These are phyloP conservation scores for Cinclus cinclus DNA, from an alignment of 2,113 vertebrate genomes.

Conservation along the genomic window DNA sequence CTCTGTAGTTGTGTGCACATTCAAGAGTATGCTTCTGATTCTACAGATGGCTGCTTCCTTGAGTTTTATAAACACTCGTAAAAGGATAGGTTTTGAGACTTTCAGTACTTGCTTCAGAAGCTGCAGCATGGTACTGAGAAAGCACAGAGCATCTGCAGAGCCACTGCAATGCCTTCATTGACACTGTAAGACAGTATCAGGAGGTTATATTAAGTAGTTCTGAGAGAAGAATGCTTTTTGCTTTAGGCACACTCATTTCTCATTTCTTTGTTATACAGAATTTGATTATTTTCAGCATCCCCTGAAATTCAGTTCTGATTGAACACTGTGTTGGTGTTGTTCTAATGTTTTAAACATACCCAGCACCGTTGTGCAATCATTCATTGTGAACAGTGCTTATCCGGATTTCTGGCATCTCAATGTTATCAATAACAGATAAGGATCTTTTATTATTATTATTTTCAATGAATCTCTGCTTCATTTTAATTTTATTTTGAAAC, in stretches of 20 bases:
- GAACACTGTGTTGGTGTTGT: neutral
- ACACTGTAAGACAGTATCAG: neutral
- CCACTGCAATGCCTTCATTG: neutral
- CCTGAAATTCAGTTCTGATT: neutral
- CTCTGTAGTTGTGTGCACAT: neutral
- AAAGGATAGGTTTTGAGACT: neutral
- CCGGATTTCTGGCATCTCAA: neutral
- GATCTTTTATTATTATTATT: neutral
- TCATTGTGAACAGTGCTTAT: neutral
- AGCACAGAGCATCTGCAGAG: neutral
- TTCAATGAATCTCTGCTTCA: neutral
- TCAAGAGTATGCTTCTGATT: neutral
- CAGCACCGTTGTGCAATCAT: neutral
- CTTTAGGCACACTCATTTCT: neutral
- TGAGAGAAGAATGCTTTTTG: neutral
- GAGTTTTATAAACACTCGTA: neutral
- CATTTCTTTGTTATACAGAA: neutral
- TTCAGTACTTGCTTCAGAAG: neutral
- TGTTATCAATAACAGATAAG: neutral
- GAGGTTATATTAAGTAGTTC: neutral
- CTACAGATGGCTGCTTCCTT: neutral
- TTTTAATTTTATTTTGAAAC: neutral
- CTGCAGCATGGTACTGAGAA: neutral
- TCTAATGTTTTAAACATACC: neutral
- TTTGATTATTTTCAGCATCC: slow-evolving; percentile 8